Base-by-base conservation (phyloP, 2,888 invertebrate genomes). In the Lacanobia oleracea region DNA sequence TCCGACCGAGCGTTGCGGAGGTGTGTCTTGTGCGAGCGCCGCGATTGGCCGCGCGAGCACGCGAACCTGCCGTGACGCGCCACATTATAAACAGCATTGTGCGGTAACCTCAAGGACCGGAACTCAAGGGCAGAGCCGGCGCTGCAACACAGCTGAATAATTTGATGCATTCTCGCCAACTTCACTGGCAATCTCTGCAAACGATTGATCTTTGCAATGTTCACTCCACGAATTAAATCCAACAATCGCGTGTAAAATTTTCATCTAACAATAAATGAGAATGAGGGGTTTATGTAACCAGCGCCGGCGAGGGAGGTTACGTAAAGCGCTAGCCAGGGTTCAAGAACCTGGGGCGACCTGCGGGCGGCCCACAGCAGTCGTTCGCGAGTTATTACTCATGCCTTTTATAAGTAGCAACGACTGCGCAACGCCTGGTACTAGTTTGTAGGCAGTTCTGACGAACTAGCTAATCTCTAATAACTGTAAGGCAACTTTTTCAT, bases 21-120 rank as follows among this genome's bases (percentile, higher is more conserved):
- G 95, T 95, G 95, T 95, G 95, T 95, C 95, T 90, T 87, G 79
- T 77, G 79, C 62, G 80, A 79, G 86, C 73, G 74, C 77, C 73
- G 89, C 88, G 81, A 95, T 95, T 94, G 95, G 95, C 72, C 81
- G 87, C 65, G 75, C 62, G 79, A 87, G 88, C 88, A 86, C 80
- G 85, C 81, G 70, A 76, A 70, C 59, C 66, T 78, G 74, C 64
- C 78, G 83, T 77, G 79, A 68, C 81, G 80, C 77, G 77, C 40
- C 71, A 67, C 75, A 75, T 82, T 72, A 68, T 77, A 75, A 77
- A 83, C 86, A 80, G 75, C 79, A 76, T 74, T 69, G 75, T 80
- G 75, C 78, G 72, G 76, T 84, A 83, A 78, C 83, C 76, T 75
- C 79, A 81, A 78, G 78, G 75, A 83, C 75, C 83, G 79, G 79